Evolutionary conservation across 2,888 invertebrate genomes (phyloP).

Genomic region (Athetis lepigone): DNA sequence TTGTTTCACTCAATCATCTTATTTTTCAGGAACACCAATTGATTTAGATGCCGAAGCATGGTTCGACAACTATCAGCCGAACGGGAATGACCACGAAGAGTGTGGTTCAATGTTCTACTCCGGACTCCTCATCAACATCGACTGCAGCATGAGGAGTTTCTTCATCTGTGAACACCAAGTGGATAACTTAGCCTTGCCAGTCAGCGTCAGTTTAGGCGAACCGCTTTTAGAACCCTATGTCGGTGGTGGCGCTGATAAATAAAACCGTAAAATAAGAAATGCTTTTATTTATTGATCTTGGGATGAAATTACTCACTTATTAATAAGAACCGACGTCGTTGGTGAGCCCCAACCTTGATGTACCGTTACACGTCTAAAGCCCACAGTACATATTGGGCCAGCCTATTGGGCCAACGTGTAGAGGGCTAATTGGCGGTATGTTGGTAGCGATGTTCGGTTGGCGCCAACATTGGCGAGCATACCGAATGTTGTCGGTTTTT

Average conservation of each 20-base stretch:
- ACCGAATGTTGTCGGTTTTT: no score
- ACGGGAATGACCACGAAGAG: slow-evolving; percentile 51
- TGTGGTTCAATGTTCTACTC: slow-evolving; percentile 83
- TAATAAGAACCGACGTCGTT: no score
- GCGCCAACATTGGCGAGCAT: no score
- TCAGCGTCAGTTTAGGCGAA: background rate
- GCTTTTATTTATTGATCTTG: no score
- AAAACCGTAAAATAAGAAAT: background rate
- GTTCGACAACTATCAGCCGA: slow-evolving; percentile 25
- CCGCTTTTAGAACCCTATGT: background rate
- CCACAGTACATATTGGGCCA: no score
- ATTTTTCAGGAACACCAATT: slow-evolving; percentile 2
- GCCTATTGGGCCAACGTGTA: no score
- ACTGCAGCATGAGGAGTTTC: slow-evolving; percentile 72
- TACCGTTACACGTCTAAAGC: no score
- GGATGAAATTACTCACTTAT: no score
- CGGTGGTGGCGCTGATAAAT: slow-evolving; percentile 10
- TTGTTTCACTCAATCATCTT: background rate
- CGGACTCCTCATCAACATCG: slow-evolving; percentile 76
- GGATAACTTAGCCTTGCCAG: background rate
- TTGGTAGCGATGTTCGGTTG: no score
- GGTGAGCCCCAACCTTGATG: no score
- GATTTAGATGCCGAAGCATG: slow-evolving; percentile 6
- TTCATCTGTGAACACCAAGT: slow-evolving; percentile 82
- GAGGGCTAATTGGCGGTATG: no score